Base-by-base conservation (phyloP, 2,888 invertebrate species). In the Lepidocyrtinus sp. region DNA sequence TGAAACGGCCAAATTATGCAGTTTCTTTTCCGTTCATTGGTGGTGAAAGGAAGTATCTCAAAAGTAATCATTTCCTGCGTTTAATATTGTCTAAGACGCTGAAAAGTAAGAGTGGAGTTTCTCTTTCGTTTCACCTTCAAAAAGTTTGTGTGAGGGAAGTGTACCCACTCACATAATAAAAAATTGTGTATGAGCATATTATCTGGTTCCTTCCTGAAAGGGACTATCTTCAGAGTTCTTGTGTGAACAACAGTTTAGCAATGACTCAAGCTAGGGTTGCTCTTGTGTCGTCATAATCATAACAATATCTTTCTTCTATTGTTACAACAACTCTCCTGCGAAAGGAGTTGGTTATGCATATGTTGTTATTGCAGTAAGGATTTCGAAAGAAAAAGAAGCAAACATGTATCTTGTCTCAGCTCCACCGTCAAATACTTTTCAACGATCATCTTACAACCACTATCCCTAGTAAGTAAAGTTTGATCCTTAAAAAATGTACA, bases 11-110 rank as follows among this genome's bases (percentile, higher is more conserved):
- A n/a, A n/a, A n/a, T 45, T 59, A 9, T 59, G 1, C 59, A 59
- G 59, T 59, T 59, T 63, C 64, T 69, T 70, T 76, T 70, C 70
- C 69, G 50, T 69, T 69, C 63, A 69, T 45, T 1, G 62, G 15
- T 9, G 46, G 62, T 7, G 12, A 12, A 36, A 36, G 12, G 36
- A 36, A 36, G 5, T 5, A 7, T 12, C 12, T 7, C 27, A 0
- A 19, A 45, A 15, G 27, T 75, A 62, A 75, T 69, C 25, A 36
- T 70, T 76, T 76, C 75, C 75, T 69, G 69, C 62, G 26, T 59
- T n/a, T 26, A 7, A 36, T 12, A n/a, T n/a, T n/a, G n/a, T n/a
- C n/a, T n/a, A n/a, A n/a, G n/a, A n/a, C n/a, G n/a, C n/a, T n/a
- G 72, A 22, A 15, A 45, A 27, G 26, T 64, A 36, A 64, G 26